Evolutionary conservation across 30 jellyfish, hydroid and myxozoan genomes (phyloP).

Genomic region (Hydra vulgaris): DNA sequence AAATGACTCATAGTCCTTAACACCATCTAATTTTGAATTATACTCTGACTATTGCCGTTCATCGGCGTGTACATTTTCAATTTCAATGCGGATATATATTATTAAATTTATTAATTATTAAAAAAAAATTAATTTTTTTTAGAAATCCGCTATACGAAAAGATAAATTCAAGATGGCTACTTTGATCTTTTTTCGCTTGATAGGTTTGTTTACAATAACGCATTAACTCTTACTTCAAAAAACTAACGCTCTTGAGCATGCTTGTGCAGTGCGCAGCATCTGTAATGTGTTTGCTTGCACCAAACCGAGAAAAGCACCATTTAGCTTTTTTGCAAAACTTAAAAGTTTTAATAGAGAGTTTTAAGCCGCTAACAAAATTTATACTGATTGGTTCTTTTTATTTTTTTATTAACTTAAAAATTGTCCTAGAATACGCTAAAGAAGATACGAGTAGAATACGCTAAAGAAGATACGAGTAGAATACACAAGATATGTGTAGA

Average conservation of each 20-base stretch:
- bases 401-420: no score
- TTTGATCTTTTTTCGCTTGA: conserved; percentile 32
- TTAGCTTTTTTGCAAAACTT: neutral
- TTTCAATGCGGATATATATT: neutral
- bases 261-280: neutral
- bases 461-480: no score
- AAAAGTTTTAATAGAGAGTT: neutral
- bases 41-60: neutral
- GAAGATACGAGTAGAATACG: no score
- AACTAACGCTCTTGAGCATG: neutral
- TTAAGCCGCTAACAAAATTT: no score
- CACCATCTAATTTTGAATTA: neutral
- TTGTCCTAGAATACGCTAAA: no score
- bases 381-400: neutral
- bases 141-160: neutral
- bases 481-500: no score
- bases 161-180: neutral
- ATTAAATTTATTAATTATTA: no score
- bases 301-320: neutral
- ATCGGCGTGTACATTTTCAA: neutral
- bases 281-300: neutral
- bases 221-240: neutral
- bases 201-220: conserved; percentile 11
- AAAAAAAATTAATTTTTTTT: no score
- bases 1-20: neutral